Evolutionary conservation across 2,797 vertebrate species (phyloP), one percentile per base, ranked within the genome.

Genomic region (Amblyraja radiata): DNA sequence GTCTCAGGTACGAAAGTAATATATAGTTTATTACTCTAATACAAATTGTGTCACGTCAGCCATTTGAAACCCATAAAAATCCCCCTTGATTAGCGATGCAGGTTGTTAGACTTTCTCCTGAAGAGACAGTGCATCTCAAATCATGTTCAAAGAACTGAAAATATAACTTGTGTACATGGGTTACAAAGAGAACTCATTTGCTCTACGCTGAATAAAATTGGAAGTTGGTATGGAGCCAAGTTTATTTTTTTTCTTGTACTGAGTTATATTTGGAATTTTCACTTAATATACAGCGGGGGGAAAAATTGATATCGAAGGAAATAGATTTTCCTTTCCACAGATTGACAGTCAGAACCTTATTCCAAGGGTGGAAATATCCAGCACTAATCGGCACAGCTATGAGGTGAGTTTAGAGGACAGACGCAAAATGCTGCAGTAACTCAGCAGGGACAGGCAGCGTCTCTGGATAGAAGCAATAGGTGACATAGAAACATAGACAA

Each of bases 81-180:
- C 74, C 21, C 36, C 39, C 36, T 39, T 91, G 90, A 91, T 91
- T 91, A 73, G 36, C 90, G 74, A 91, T 91, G 68, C 90, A 74
- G 90, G 71, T 90, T 71, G 36, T 36, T 73, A 73, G 68, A 74
- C 90, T 36, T 74, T 91, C 68, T 4, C 2, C 46, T 23, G 68
- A 39, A 10, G 21, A 8, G 28, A 71, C 32, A 23, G 88, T 73
- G 65, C 18, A 74, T 73, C 71, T 92, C 76, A 39, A 39, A 54
- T 54, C 90, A n/a, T 0, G 23, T 18, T 92, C 54, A 28, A 92
- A 92, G 36, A n/a, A 92, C 63, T 36, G 46, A 92, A 73, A 76
- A 76, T 73, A 76, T 36, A 76, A 76, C 39, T 76, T 74, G 68
- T 25, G 4, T 28, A 28, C 14, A 3, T 74, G 68, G 36, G 7